Base-by-base conservation (phyloP, 2,888 invertebrate species). In the Agonopterix alstromeriana region DNA sequence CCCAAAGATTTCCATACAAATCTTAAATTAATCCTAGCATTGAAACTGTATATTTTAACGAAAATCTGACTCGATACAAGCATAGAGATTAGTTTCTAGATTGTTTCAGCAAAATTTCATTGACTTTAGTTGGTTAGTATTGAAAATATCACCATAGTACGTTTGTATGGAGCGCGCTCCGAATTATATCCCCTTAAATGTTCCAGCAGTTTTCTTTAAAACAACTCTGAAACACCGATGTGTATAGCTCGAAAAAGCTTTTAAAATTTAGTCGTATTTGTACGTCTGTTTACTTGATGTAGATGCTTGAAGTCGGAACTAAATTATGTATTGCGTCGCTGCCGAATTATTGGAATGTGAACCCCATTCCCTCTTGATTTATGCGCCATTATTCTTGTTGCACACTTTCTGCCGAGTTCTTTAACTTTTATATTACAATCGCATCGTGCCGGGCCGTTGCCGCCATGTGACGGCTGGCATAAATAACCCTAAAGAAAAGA, bases 321-420 rank as follows among this genome's bases (percentile, higher is more conserved):
- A 63, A 63, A 63, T 63, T 61, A 63, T 58, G 57, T 54, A 61
- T 61, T 57, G 58, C 53, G 59, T 58, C 51, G 43, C 53, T 53
- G 52, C 51, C 53, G 50, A 57, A 58, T 58, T 54, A 57, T 38
- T 3, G 38, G n/a, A 38, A 38, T 60, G 53, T 46, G 53, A 55
- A 65, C 61, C 63, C 61, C 49, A 48, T 48, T 47, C 38, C 38
- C 40, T 42, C 47, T 48, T 69, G 67, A 71, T 70, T 70, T 68
- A 70, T 67, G 58, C 58, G 50, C 61, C 58, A 58, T 67, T 51
- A 59, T 54, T 53, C 47, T 51, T 50, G 49, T 59, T 48, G 44
- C 52, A 51, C 50, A 51, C 51, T 53, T 53, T 11, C 42, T 8
- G 48, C 51, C 42, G 53, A 54, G 54, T 49, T 60, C 51, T 52